These are phyloP conservation scores for Malacoraja senta DNA, from an alignment of 2,797 vertebrate genomes.

Conservation along the genomic window DNA sequence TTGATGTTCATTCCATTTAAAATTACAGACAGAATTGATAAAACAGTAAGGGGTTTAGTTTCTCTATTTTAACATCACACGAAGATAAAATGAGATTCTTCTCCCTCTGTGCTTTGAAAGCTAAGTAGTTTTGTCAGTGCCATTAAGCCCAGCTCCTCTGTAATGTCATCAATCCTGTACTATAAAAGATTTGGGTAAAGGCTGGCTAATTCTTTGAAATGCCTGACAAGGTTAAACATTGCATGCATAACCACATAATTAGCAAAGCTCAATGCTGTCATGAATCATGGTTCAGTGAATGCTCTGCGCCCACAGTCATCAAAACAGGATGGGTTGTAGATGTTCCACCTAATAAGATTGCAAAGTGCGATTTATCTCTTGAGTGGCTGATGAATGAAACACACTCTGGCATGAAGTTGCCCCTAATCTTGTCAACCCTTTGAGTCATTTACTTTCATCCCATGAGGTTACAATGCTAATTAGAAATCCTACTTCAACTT, in stretches of 20 bases:
- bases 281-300: background rate
- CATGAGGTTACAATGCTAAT: too few relatives aligned
- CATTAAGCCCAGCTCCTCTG: background rate
- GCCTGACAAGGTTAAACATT: background rate
- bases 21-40: too few relatives aligned
- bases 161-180: background rate
- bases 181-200: background rate
- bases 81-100: background rate
- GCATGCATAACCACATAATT: background rate
- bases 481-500: too few relatives aligned
- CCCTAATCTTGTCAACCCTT: too few relatives aligned
- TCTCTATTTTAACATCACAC: background rate
- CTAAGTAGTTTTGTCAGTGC: background rate
- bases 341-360: too few relatives aligned
- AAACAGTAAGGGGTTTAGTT: too few relatives aligned
- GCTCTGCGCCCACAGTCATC: background rate
- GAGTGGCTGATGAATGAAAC: too few relatives aligned
- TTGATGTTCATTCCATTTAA: too few relatives aligned
- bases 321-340: too few relatives aligned
- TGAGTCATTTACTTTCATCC: too few relatives aligned
- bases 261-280: background rate
- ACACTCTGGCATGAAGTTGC: too few relatives aligned
- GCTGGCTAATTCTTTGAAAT: background rate
- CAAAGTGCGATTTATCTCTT: too few relatives aligned
- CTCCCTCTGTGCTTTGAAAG: background rate